phyloP scores from a whole-genome alignment of 1,140 invertebrate genomes.

The Drosophila setifemur region DNA sequence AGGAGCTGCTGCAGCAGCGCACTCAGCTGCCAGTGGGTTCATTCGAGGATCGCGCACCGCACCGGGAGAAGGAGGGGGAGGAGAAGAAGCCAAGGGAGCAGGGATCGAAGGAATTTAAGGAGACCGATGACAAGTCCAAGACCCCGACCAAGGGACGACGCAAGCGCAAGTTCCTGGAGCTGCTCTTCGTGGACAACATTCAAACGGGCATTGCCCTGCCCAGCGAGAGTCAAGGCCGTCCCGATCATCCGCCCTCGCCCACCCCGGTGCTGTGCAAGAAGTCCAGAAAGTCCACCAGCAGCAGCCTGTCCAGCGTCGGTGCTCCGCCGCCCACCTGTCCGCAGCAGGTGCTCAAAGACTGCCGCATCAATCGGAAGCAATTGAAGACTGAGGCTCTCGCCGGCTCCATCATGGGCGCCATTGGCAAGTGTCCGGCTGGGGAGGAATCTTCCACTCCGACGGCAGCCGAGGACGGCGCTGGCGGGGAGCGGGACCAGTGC shows the following conservation, averaged over 20 bases:
- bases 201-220: conserved; percentile 58
- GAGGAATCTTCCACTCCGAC: conserved; percentile 2
- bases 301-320: conserved; percentile 29
- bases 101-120: too few relatives aligned
- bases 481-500: conserved; percentile 34
- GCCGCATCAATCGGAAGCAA: conserved; percentile 74
- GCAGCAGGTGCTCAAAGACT: conserved; percentile 74
- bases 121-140: neutral
- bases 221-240: neutral
- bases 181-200: conserved; percentile 65
- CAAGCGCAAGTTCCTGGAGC: conserved; percentile 50
- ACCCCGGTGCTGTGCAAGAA: conserved; percentile 44
- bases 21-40: conserved; percentile 7
- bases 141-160: neutral
- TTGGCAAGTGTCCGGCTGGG: conserved; percentile 66
- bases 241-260: neutral
- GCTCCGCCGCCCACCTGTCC: conserved; percentile 37
- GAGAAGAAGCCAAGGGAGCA: neutral
- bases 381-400: conserved; percentile 79
- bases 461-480: neutral
- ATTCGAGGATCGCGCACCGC: neutral
- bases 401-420: conserved; percentile 78
- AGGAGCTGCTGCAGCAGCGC: conserved; percentile 60
- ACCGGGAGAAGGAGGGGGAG: neutral
- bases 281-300: conserved; percentile 37